Conservation (phyloP, 2,888 invertebrate genomes). For the Hetaerina titia region DNA sequence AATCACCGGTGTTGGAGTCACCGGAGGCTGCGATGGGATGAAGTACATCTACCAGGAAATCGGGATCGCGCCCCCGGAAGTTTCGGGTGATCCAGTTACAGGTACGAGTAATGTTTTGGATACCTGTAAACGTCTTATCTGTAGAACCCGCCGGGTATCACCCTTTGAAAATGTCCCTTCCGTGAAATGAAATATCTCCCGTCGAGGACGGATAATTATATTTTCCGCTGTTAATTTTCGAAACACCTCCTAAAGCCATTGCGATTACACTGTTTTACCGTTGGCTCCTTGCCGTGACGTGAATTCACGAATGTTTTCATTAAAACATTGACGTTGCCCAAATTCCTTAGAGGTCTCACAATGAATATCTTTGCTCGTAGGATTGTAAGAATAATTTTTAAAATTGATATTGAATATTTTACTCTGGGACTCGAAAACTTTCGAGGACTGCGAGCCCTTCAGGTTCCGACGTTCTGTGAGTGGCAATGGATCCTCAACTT, state of each 20-base stretch:
- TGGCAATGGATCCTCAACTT: neutral
- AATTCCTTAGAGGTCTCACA: neutral
- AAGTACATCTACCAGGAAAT: conserved; percentile 64
- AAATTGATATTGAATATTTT: too few species aligned
- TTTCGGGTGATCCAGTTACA: conserved; percentile 24
- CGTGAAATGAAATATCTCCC: too few species aligned
- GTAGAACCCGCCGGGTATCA: too few species aligned
- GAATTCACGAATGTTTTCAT: neutral
- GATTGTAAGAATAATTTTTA: too few species aligned
- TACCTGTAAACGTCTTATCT: neutral
- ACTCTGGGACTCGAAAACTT: too few species aligned
- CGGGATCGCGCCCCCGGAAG: conserved; percentile 56
- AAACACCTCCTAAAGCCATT: neutral
- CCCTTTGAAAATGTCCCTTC: too few species aligned
- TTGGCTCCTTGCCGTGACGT: neutral
- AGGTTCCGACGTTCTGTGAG: neutral
- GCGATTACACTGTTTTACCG: neutral
- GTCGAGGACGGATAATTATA: too few species aligned
- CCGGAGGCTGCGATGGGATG: conserved; percentile 36
- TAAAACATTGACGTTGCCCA: neutral
- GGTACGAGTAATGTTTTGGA: neutral
- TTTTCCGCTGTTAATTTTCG: neutral
- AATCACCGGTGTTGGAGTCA: neutral
- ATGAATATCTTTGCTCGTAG: neutral
- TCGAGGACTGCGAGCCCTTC: neutral